Conservation (phyloP, 2,113 vertebrate species). For the Charina bottae region DNA sequence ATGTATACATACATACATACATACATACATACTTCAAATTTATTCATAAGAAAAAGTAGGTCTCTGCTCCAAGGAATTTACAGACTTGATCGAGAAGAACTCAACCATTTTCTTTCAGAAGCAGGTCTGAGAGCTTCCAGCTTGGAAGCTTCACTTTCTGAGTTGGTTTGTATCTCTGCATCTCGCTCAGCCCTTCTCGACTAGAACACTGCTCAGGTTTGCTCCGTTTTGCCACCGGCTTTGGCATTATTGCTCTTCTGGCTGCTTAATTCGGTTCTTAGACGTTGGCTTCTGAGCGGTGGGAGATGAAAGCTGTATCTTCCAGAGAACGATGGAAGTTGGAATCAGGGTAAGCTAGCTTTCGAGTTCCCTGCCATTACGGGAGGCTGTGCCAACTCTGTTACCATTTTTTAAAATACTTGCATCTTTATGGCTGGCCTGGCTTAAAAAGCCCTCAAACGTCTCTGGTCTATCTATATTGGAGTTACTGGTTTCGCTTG, state of each 20-base stretch:
- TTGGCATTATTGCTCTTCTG: background rate
- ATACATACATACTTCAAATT: too few species aligned
- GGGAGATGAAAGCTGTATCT: background rate
- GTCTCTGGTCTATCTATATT: background rate
- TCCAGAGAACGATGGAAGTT: background rate
- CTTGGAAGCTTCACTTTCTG: background rate
- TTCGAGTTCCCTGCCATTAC: background rate
- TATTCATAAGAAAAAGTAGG: background rate
- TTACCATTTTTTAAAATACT: background rate
- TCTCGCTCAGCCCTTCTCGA: background rate
- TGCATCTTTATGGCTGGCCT: background rate
- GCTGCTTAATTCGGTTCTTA: background rate
- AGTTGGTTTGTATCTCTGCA: background rate
- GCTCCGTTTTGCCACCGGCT: background rate
- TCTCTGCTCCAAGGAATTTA: background rate
- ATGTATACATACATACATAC: too few species aligned
- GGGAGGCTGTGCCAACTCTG: background rate
- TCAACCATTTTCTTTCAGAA: accelerated
- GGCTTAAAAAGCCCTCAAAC: background rate
- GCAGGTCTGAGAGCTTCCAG: background rate
- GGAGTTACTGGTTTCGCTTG: background rate
- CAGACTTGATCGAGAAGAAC: background rate
- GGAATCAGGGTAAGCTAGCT: background rate
- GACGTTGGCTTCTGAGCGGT: background rate
- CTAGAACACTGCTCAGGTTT: background rate